Percentiles rank a stretch among this genome's conserved stretches.
phyloP scores from a whole-genome alignment of 2,797 vertebrate species.

The Lepus oiostolus region DNA sequence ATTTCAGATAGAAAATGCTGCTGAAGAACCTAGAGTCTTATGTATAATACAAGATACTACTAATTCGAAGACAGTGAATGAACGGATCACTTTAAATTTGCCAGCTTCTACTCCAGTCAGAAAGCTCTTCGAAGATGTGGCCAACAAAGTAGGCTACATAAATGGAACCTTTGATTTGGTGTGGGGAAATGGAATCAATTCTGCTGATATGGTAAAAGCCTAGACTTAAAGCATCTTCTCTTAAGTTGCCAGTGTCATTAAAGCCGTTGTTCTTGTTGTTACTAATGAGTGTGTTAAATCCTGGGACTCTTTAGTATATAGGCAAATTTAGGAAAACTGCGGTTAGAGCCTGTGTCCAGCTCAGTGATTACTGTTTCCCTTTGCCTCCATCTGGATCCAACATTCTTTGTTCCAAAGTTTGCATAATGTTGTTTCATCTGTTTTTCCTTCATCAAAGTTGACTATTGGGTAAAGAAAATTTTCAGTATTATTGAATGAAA shows the following conservation, averaged over 20 bases:
- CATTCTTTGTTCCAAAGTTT: constrained; percentile 64
- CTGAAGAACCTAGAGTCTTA: constrained; percentile 97
- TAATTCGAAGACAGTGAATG: constrained; percentile 95
- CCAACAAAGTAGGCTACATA: constrained; percentile 96
- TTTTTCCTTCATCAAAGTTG: no score
- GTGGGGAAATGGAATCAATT: constrained; percentile 91
- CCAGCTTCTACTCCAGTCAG: constrained; percentile 96
- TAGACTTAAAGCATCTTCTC: constrained; percentile 61
- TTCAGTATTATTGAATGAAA: not conserved
- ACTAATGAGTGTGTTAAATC: constrained; percentile 42
- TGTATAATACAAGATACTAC: constrained; percentile 99
- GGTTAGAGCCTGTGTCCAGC: not conserved
- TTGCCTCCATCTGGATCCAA: constrained; percentile 31
- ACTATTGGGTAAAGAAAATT: not conserved
- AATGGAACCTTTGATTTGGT: constrained; percentile 95
- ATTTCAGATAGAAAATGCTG: constrained; percentile 97
- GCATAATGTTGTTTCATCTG: not conserved
- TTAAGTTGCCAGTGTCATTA: constrained; percentile 49
- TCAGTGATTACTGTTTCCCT: constrained; percentile 14
- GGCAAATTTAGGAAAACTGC: not conserved
- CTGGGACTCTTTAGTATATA: constrained; percentile 25
- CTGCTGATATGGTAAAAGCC: constrained; percentile 90
- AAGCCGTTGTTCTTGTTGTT: constrained; percentile 31
- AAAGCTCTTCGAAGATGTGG: constrained; percentile 95
- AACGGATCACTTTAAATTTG: constrained; percentile 96